A percentile compares a stretch with the other conserved stretches of the same genome.
Conservation (phyloP, 2,888 invertebrate species). For the Ormyrus rosae region DNA sequence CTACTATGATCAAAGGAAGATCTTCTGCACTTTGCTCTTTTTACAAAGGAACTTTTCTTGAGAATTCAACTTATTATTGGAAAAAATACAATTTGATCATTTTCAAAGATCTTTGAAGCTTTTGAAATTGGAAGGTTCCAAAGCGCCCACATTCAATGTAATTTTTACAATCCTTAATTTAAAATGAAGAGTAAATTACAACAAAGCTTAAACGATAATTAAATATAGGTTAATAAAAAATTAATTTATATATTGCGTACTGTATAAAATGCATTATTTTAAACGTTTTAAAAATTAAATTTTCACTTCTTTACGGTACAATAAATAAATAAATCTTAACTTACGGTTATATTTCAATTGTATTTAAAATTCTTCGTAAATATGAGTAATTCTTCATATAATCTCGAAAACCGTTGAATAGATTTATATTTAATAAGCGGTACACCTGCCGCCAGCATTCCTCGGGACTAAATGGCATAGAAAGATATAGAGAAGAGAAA, state of each 20-base stretch:
- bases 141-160: neutral
- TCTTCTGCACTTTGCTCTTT: neutral
- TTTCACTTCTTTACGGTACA: no score
- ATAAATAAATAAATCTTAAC: no score
- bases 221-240: no score
- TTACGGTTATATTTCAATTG: no score
- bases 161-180: neutral
- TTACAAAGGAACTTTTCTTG: slow-evolving; percentile 15
- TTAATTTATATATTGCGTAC: no score
- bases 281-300: no score
- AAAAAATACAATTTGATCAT: slow-evolving; percentile 9
- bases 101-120: slow-evolving; percentile 9
- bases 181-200: neutral
- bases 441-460: neutral
- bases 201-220: no score
- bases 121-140: neutral
- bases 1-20: slow-evolving; percentile 16
- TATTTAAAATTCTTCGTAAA: no score
- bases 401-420: no score
- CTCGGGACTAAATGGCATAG: neutral
- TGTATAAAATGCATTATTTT: no score
- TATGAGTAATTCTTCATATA: no score
- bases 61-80: slow-evolving; percentile 3
- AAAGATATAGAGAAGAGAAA: neutral
- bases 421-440: neutral